A percentile compares a stretch with the other conserved stretches of the same genome.
Conservation (phyloP, 2,888 invertebrate species). For the Pimpla rufipes region DNA sequence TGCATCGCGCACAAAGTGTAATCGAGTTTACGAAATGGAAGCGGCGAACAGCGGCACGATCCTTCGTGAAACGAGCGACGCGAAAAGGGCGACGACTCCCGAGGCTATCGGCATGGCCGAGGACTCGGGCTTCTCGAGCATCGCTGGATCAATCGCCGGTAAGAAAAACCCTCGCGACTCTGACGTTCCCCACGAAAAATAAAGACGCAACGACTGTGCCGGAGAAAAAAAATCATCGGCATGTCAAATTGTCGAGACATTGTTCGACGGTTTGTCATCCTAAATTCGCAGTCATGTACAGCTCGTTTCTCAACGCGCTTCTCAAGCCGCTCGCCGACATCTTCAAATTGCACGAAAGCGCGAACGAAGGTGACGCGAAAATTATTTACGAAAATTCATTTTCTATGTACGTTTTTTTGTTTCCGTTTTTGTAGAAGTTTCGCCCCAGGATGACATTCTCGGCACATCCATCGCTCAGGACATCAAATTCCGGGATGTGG, state of each 20-base stretch:
- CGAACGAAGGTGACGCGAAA: conserved; percentile 22
- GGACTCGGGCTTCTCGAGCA: conserved; percentile 72
- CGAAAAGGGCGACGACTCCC: conserved; percentile 38
- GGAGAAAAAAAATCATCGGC: conserved; percentile 27
- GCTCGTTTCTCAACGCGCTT: conserved; percentile 36
- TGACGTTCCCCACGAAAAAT: not conserved
- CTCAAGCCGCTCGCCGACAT: conserved; percentile 35
- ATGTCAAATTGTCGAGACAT: conserved; percentile 16
- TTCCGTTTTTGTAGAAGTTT: conserved; percentile 21
- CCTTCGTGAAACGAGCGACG: conserved; percentile 16
- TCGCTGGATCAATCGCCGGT: conserved; percentile 65
- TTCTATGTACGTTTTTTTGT: not conserved
- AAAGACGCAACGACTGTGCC: not conserved
- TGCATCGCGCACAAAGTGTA: no score
- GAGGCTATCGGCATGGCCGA: conserved; percentile 68
- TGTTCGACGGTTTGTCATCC: not conserved
- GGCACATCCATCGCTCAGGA: conserved; percentile 1
- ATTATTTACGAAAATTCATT: not conserved
- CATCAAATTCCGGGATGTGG: conserved; percentile 52
- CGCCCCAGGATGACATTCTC: not conserved
- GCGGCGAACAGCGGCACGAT: not conserved
- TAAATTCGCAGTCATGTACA: conserved; percentile 59
- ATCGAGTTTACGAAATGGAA: conserved; percentile 3
- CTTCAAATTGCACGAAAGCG: conserved; percentile 24
- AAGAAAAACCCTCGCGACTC: not conserved